These are phyloP conservation scores for Cyphomyrus plagiostoma DNA, from an alignment of 2,113 vertebrate genomes.

Conservation along the genomic window DNA sequence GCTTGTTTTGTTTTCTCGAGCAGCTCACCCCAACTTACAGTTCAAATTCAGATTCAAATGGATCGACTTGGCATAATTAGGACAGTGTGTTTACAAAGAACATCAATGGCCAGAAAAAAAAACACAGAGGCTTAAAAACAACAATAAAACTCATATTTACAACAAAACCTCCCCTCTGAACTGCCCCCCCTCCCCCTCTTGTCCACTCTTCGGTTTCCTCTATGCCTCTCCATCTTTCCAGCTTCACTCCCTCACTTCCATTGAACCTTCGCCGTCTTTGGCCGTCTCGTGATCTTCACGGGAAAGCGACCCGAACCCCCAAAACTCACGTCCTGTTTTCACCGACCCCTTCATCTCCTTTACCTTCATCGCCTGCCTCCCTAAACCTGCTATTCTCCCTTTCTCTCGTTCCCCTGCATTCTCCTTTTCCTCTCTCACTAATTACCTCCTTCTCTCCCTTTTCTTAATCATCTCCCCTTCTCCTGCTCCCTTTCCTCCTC, in stretches of 20 bases:
- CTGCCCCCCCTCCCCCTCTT: constrained; percentile 39
- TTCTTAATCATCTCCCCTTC: constrained; percentile 55
- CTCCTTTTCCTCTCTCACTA: constrained; percentile 34
- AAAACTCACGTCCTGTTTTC: neutral
- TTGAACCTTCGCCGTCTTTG: constrained; percentile 20
- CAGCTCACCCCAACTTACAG: constrained; percentile 35
- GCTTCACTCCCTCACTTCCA: neutral
- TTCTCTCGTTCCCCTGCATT: constrained; percentile 20
- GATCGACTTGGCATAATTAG: constrained; percentile 47
- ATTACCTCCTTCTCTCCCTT: constrained; percentile 54
- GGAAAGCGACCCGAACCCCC: constrained; percentile 20
- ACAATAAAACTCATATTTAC: constrained; percentile 50
- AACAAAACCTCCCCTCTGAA: constrained; percentile 36
- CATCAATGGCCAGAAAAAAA: constrained; percentile 39
- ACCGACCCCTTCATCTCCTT: constrained; percentile 3
- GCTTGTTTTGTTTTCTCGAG: constrained; percentile 31
- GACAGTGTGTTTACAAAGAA: constrained; percentile 40
- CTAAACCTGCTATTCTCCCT: constrained; percentile 20
- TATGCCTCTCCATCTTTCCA: constrained; percentile 7
- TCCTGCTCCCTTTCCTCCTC: constrained; percentile 32
- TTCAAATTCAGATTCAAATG: constrained; percentile 46
- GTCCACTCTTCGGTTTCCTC: constrained; percentile 29
- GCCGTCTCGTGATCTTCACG: neutral
- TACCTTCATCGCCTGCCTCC: constrained; percentile 39
- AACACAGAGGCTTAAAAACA: constrained; percentile 35